Percentiles rank a stretch among this genome's conserved stretches.
Conservation (phyloP, 2,113 vertebrate genomes). For the Oreocharis arfaki region DNA sequence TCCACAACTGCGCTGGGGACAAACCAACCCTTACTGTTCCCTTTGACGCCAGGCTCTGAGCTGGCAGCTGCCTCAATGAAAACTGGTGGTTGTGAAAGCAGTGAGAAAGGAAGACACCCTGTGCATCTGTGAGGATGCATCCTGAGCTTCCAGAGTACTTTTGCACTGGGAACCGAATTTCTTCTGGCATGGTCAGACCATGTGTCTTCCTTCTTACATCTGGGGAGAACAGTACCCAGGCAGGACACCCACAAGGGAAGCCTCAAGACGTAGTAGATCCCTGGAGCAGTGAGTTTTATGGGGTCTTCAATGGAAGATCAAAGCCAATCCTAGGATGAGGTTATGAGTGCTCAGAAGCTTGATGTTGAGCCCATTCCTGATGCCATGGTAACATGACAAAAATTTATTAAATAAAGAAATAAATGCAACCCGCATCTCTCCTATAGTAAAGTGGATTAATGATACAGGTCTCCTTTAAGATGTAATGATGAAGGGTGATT, state of each 20-base stretch:
- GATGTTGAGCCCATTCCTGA: not conserved
- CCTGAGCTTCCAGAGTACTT: not conserved
- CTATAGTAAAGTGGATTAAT: not conserved
- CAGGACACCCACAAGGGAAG: not conserved
- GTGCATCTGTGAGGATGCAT: not conserved
- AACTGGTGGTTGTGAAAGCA: not conserved
- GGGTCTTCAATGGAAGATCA: not conserved
- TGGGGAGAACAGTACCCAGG: not conserved
- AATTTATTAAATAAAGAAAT: no score
- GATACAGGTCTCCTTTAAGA: not conserved
- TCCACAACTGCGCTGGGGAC: not conserved
- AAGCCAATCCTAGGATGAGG: not conserved
- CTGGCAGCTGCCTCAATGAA: not conserved
- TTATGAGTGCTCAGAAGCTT: not conserved
- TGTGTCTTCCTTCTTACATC: rapidly evolving
- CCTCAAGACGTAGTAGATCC: not conserved
- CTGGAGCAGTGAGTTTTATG: not conserved
- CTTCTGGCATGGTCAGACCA: not conserved
- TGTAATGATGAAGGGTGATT: not conserved
- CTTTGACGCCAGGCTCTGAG: not conserved
- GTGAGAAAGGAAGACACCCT: not conserved
- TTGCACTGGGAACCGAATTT: not conserved
- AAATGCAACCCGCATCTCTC: no score
- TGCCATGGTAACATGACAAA: not conserved
- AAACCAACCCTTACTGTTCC: not conserved